Evolutionary conservation across 1,140 invertebrate species (phyloP).

Genomic region (Orchestia grillus): DNA sequence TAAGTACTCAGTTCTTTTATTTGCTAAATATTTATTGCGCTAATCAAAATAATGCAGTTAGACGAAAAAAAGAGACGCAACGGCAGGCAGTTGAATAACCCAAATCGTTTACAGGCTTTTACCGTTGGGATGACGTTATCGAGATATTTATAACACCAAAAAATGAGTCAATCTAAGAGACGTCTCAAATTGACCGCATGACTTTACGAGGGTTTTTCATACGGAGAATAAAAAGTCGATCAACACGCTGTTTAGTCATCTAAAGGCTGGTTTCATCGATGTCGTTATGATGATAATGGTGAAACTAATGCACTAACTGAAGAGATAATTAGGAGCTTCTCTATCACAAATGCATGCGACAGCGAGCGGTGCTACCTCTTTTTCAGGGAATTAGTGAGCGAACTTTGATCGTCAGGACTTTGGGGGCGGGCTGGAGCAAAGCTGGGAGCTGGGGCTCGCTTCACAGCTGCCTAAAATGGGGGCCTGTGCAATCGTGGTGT

Average conservation of each 20-base stretch:
- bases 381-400: background rate
- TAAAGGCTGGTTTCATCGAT: background rate
- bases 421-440: background rate
- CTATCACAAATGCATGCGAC: background rate
- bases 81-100: background rate
- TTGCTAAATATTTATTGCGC: too few species aligned
- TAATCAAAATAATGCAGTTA: too few species aligned
- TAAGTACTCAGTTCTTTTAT: too few species aligned
- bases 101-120: background rate
- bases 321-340: background rate
- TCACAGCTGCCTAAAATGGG: background rate
- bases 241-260: background rate
- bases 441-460: background rate
- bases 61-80: background rate
- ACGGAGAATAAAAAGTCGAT: background rate
- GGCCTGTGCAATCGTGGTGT: background rate
- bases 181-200: background rate
- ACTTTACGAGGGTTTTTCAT: background rate
- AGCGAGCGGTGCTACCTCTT: background rate
- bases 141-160: background rate
- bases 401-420: background rate
- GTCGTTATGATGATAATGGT: background rate
- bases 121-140: background rate
- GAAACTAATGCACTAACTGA: background rate
- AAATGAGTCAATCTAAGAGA: background rate